Base-by-base conservation (phyloP, 1,140 invertebrate genomes). In the Drosophila lacteicornis region DNA sequence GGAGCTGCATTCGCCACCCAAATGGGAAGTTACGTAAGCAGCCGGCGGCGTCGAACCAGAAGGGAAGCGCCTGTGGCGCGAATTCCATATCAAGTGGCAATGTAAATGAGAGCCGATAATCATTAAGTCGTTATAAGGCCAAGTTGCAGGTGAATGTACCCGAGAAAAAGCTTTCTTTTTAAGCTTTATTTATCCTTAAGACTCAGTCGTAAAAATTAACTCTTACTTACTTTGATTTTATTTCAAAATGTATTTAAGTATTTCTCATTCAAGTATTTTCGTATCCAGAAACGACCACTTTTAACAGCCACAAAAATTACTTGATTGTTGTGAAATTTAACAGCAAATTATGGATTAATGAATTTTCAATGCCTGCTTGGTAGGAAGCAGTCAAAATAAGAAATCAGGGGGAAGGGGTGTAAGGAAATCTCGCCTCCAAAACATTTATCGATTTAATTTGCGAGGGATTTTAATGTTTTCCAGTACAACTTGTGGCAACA, bases 381-480 rank as follows among this genome's bases (percentile, higher is more conserved):
- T 11, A 15, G 45, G 66, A 45, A 53, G 4, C 27, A 46, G 22
- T 38, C 45, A 7, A 49, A 67, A 47, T 17, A 62, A 49, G 27
- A 62, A 62, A 62, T 17, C 8, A 12, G 8, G 60, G 6, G 8
- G n/a, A 12, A 6, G 12, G 22, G 0, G 17, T 11, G 7, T 25
- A 22, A 8, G 62, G 4, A 71, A 70, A 71, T 58, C 17, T 42
- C 12, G 69, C 55, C 69, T 38, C 11, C 46, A 19, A 60, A 73
- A 57, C 70, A 74, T 73, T 74, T 60, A 73, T 74, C 70, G 70
- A 74, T 74, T 74, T 74, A 45, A 74, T 60, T 74, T 71, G 40
- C 67, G 17, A 51, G 67, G 69, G 53, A 73, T 73, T 73, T 73
- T 60, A 74, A 74, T 74, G 70, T 60, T 73, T 73, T 60, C 55